phyloP scores from a whole-genome alignment of 92 coral and sea anemone species.

The Heliopora coerulea region DNA sequence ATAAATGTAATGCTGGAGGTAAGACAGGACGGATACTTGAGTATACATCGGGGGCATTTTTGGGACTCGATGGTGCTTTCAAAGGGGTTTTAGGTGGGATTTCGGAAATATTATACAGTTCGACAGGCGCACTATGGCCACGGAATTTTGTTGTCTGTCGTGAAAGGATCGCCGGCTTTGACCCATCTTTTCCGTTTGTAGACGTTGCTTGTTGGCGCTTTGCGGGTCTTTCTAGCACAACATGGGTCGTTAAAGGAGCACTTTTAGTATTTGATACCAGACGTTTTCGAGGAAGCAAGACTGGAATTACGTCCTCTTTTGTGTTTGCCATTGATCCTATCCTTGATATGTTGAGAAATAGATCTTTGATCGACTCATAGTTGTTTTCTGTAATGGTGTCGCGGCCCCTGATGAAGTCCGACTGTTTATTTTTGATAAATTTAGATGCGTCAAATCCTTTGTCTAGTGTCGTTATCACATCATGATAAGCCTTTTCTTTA shows the following conservation, averaged over 20 bases:
- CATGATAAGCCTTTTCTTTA: neutral
- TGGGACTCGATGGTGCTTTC: no score
- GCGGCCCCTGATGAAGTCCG: conserved; percentile 58
- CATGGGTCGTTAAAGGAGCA: neutral
- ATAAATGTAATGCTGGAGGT: no score
- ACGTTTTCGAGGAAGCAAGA: neutral
- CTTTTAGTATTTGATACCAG: neutral
- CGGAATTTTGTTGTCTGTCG: no score
- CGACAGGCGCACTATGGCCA: no score
- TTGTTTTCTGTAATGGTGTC: neutral
- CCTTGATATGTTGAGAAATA: conserved; percentile 10
- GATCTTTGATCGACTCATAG: no score
- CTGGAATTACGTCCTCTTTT: neutral
- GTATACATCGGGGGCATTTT: no score
- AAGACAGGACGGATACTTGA: no score
- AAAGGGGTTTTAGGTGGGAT: no score
- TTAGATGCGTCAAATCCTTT: conserved; percentile 30
- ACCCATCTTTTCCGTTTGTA: neutral
- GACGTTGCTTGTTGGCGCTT: neutral
- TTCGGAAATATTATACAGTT: no score
- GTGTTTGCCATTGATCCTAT: neutral
- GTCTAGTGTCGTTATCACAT: neutral
- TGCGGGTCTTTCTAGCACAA: neutral
- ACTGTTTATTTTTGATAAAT: conserved; percentile 72
- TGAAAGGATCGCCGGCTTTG: no score